Evolutionary conservation across 2,888 invertebrate genomes (phyloP), one percentile per base, ranked within the genome.

Genomic region (Drosophila maculinotata): DNA sequence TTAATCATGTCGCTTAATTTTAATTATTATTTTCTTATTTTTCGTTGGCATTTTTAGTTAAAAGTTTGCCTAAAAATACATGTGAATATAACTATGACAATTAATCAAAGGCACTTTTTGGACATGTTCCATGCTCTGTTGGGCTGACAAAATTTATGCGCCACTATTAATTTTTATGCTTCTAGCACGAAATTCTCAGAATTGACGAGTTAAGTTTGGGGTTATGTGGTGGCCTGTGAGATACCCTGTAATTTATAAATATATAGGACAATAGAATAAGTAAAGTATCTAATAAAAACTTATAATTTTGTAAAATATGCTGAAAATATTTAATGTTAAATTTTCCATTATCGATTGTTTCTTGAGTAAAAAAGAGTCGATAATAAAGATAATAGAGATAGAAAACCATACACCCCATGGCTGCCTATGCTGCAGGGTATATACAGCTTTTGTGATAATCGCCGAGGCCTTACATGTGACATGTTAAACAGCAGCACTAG

Each of bases 141-240:
- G 12, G 54, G 6, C 68, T 65, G 44, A 66, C 42, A 64, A 67
- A 77, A 76, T 76, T 77, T 76, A 73, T 76, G 76, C 58, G 59
- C 41, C 57, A 62, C 72, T 71, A 73, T 76, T 76, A 76, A 76
- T 76, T 74, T 72, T 76, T 58, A 76, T 75, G 71, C 25, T 59
- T 42, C 64, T 59, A 62, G 47, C 66, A 47, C 23, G 10, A 42
- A 74, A 58, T 76, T 70, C 76, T 42, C 12, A 58, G 78, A 74
- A 77, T 71, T 65, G 57, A 72, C 25, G 57, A 35, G 39, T 0
- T 14, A 8, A 3, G 33, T 38, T 38, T 5, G 10, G 1, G 17
- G 9, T 3, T 28, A 14, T 33, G n/a, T n/a, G 1, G 2, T 5
- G 1, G 12, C 23, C 57, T 17, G 4, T 0, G 2, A 28, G 36